A percentile compares a stretch with the other conserved stretches of the same genome.
Conservation (phyloP, 2,888 invertebrate species). For the Cyclophora punctaria region DNA sequence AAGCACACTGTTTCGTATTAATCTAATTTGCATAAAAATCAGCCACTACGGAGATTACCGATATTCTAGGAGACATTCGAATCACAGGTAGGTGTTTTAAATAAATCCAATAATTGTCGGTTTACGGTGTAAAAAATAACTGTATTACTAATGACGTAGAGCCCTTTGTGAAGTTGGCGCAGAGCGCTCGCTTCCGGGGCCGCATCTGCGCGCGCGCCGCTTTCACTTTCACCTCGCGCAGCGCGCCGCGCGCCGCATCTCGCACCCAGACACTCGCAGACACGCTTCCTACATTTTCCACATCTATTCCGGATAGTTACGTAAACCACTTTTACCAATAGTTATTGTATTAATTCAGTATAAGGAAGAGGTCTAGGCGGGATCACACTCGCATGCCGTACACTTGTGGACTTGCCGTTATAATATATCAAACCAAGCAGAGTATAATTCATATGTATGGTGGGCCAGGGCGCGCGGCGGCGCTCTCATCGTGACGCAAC, state of each 20-base stretch:
- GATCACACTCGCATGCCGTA: slow-evolving; percentile 14
- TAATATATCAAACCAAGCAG: slow-evolving; percentile 32
- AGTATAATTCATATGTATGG: slow-evolving; percentile 24
- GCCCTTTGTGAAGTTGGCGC: slow-evolving; percentile 49
- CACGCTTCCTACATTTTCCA: slow-evolving; percentile 55
- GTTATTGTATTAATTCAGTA: too few species aligned
- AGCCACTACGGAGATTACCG: too few species aligned
- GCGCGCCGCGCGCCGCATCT: slow-evolving; percentile 43
- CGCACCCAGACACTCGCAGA: slow-evolving; percentile 39
- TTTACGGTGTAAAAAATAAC: slow-evolving; percentile 6
- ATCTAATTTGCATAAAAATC: too few species aligned
- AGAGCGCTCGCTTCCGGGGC: slow-evolving; percentile 61
- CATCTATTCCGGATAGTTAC: slow-evolving; percentile 46
- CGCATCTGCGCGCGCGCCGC: slow-evolving; percentile 62
- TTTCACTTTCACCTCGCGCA: slow-evolving; percentile 70
- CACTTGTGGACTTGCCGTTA: slow-evolving; percentile 28
- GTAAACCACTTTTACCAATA: slow-evolving; percentile 20
- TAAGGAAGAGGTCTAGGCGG: neutral
- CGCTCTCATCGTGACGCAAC: slow-evolving; percentile 68
- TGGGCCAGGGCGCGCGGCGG: slow-evolving; percentile 35
- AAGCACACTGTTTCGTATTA: too few species aligned
- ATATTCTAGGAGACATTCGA: too few species aligned
- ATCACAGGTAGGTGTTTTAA: too few species aligned
- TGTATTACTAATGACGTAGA: slow-evolving; percentile 30
- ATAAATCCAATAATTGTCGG: neutral